Evolutionary conservation across 2,888 invertebrate species (phyloP).

Genomic region (Sabatieria punctata): DNA sequence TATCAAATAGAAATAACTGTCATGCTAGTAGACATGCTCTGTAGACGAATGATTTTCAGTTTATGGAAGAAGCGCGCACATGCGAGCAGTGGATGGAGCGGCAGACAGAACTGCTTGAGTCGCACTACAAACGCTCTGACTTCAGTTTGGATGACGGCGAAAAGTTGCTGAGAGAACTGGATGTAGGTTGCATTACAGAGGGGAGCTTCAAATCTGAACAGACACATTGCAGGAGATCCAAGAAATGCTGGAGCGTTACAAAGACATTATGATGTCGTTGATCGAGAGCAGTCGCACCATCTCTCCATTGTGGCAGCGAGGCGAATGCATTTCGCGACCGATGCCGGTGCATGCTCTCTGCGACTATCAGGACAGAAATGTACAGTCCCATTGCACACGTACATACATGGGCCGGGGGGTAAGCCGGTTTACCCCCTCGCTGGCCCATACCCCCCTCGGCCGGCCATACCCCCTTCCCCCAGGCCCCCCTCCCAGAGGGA

Average conservation of each 20-base stretch:
- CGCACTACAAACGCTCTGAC: constrained; percentile 73
- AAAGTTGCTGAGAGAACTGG: constrained; percentile 69
- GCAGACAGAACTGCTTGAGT: constrained; percentile 52
- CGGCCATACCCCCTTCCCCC: too few species aligned
- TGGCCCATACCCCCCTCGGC: too few species aligned
- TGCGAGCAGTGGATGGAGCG: constrained; percentile 73
- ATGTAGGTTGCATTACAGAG: constrained; percentile 14
- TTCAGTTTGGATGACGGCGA: constrained; percentile 84
- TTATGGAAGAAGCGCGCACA: constrained; percentile 69
- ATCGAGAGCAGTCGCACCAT: constrained; percentile 61
- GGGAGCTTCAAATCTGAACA: background rate
- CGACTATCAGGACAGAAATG: constrained; percentile 58
- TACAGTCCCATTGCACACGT: too few species aligned
- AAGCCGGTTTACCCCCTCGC: too few species aligned
- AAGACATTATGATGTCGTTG: constrained; percentile 58
- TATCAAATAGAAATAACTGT: too few species aligned
- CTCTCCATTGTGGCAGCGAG: constrained; percentile 66
- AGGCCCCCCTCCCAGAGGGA: too few species aligned
- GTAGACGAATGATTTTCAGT: constrained; percentile 42
- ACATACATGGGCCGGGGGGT: too few species aligned
- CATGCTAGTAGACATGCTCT: too few species aligned
- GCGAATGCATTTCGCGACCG: constrained; percentile 65
- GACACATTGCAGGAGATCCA: constrained; percentile 53
- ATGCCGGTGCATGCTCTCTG: constrained; percentile 70
- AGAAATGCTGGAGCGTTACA: constrained; percentile 73